A percentile compares a stretch with the other conserved stretches of the same genome.
These are phyloP conservation scores for Exocentrus adspersus DNA, from an alignment of 2,888 invertebrate species.

Conservation along the genomic window DNA sequence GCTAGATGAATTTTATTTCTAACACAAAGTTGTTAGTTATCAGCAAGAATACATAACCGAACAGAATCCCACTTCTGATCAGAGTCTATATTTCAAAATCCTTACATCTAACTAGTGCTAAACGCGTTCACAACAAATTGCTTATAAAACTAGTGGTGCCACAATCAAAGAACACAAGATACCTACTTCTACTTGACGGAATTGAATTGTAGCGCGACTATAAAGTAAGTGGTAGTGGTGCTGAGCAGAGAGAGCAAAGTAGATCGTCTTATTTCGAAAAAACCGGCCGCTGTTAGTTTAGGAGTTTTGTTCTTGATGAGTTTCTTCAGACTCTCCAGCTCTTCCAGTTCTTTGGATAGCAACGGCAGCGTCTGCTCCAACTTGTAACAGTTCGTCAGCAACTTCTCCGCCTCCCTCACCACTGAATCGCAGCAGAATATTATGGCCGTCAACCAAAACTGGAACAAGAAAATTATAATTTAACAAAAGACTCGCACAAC, in stretches of 20 bases:
- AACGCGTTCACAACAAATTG: too few species aligned
- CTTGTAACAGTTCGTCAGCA: slow-evolving; percentile 18
- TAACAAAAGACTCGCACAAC: too few species aligned
- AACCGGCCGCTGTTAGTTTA: slow-evolving; percentile 9
- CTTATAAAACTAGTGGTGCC: too few species aligned
- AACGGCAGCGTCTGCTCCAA: slow-evolving; percentile 7
- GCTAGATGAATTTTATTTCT: too few species aligned
- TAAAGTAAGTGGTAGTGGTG: slow-evolving; percentile 18
- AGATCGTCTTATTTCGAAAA: slow-evolving; percentile 15
- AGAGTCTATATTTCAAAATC: too few species aligned
- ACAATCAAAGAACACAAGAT: too few species aligned
- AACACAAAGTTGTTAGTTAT: too few species aligned
- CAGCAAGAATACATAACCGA: too few species aligned
- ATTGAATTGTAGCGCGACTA: slow-evolving; percentile 20
- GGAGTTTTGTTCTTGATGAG: slow-evolving; percentile 1
- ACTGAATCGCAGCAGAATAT: slow-evolving; percentile 21
- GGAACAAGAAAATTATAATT: too few species aligned
- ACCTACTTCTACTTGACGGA: not conserved
- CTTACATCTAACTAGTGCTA: too few species aligned
- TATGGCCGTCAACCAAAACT: slow-evolving; percentile 5
- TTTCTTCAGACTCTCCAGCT: slow-evolving; percentile 6
- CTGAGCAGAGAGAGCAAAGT: slow-evolving; percentile 15
- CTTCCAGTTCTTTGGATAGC: slow-evolving; percentile 1
- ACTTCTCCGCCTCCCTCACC: not conserved
- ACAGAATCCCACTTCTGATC: too few species aligned